Evolutionary conservation across 1,140 invertebrate genomes (phyloP).

Genomic region (Calliphora vicina): DNA sequence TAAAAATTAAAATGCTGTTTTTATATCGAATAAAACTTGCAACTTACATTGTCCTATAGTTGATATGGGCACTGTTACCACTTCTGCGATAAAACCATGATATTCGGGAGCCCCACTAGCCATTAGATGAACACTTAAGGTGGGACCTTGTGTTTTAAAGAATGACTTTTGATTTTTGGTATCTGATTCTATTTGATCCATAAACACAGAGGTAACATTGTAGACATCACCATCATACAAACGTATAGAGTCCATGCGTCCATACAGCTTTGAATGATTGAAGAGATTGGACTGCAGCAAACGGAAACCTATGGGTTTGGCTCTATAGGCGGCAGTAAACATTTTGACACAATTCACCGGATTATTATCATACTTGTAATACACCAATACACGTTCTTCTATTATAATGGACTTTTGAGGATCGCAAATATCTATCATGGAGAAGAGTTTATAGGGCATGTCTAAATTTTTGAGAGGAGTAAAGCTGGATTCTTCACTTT

Average conservation of each 20-base stretch:
- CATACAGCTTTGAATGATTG: conserved; percentile 84
- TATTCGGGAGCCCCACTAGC: conserved; percentile 90
- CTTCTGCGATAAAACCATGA: conserved; percentile 98
- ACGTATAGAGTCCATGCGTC: conserved; percentile 82
- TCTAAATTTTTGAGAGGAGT: conserved; percentile 82
- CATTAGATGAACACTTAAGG: conserved; percentile 90
- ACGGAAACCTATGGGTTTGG: conserved; percentile 88
- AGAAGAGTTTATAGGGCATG: conserved; percentile 94
- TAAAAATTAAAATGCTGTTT: background rate
- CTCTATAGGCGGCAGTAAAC: conserved; percentile 83
- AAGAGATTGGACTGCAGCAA: conserved; percentile 94
- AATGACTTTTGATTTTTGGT: conserved; percentile 77
- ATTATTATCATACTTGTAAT: conserved; percentile 97
- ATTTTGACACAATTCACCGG: conserved; percentile 98
- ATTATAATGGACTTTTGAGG: conserved; percentile 90
- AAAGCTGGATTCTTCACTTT: conserved; percentile 86
- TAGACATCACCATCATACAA: conserved; percentile 95
- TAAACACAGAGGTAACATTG: conserved; percentile 77
- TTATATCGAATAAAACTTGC: background rate
- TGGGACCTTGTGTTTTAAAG: conserved; percentile 78
- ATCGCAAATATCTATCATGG: conserved; percentile 95
- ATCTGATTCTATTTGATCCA: conserved; percentile 76
- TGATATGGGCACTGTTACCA: conserved; percentile 92
- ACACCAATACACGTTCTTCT: conserved; percentile 89
- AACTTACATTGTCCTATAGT: conserved; percentile 87